Base-by-base conservation (phyloP, 2,113 vertebrate genomes). In the Phaetusa simplex region DNA sequence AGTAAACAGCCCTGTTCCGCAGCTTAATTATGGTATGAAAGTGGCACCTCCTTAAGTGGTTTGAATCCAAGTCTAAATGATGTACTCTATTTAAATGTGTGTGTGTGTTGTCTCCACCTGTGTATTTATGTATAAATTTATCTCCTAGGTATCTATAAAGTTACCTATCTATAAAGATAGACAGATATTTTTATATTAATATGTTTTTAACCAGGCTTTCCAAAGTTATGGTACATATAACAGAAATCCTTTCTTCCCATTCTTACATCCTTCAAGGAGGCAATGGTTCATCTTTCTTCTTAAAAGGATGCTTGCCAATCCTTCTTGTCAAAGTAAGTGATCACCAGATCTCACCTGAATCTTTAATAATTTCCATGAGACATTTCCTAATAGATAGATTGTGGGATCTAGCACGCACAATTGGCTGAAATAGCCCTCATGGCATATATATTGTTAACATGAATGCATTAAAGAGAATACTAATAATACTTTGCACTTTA, bases 401-500 rank as follows among this genome's bases (percentile, higher is more conserved):
- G 23, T 86, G 47, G 52, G 42, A 88, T 66, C 52, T 49, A 82
- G 62, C n/a, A 80, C 45, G 70, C 26, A 42, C 53, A 84, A 6
- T 22, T 77, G 47, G 18, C 43, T 73, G 45, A 64, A 94, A 89
- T 3, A 82, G 24, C 36, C 27, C 45, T 93, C 5, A 2, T 30
- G 67, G 66, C 11, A 77, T 53, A 40, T 30, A 29, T 9, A 69
- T 32, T n/a, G 36, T 69, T 49, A 65, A 88, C 45, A 29, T 61
- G 14, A 88, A 91, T 1, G 1, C 90, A 93, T 56, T 62, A 47
- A 76, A 72, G 38, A 58, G 13, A 86, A 52, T 77, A 81, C 77
- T 93, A 94, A 88, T 76, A 90, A 88, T 50, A 91, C 23, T 87
- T 93, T 32, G 32, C 19, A 81, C 32, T 86, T 95, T 90, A 78